A percentile compares a stretch with the other conserved stretches of the same genome.
phyloP scores from a whole-genome alignment of 1,140 invertebrate species.

The Hypothenemus hampei region DNA sequence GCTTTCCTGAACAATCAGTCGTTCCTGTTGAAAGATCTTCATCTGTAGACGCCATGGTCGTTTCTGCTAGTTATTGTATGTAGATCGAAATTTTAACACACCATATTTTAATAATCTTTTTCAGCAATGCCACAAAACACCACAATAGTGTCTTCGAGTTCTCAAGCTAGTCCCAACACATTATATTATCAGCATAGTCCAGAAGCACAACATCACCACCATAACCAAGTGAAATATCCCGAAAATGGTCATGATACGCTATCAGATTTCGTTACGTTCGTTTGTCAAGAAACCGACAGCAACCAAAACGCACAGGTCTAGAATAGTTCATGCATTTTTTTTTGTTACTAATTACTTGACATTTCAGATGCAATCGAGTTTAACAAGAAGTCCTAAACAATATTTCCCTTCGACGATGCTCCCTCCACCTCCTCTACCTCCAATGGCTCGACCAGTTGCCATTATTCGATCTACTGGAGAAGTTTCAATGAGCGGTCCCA shows the following conservation, averaged over 20 bases:
- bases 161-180: conserved; percentile 47
- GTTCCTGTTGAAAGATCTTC: conserved; percentile 49
- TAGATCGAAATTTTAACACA: conserved; percentile 7
- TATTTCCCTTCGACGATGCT: conserved; percentile 88
- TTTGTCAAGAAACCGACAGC: conserved; percentile 88
- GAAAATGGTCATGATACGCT: conserved; percentile 84
- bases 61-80: conserved; percentile 60
- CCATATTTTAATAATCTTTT: conserved; percentile 1
- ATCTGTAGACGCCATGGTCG: conserved; percentile 50
- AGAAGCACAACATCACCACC: conserved; percentile 42
- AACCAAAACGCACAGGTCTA: conserved; percentile 73
- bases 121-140: conserved; percentile 45
- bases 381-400: conserved; percentile 62
- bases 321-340: neutral
- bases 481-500: conserved; percentile 50
- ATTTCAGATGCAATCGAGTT: conserved; percentile 40
- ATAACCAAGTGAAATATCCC: conserved; percentile 65
- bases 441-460: conserved; percentile 92
- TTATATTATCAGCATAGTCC: conserved; percentile 52
- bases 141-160: conserved; percentile 44
- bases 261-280: conserved; percentile 93
- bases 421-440: conserved; percentile 92
- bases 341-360: conserved; percentile 1
- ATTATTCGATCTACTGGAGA: conserved; percentile 85
- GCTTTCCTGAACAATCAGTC: conserved; percentile 70